Evolutionary conservation across 2,113 vertebrate species (phyloP).

Genomic region (Erythrocercus mccallii): DNA sequence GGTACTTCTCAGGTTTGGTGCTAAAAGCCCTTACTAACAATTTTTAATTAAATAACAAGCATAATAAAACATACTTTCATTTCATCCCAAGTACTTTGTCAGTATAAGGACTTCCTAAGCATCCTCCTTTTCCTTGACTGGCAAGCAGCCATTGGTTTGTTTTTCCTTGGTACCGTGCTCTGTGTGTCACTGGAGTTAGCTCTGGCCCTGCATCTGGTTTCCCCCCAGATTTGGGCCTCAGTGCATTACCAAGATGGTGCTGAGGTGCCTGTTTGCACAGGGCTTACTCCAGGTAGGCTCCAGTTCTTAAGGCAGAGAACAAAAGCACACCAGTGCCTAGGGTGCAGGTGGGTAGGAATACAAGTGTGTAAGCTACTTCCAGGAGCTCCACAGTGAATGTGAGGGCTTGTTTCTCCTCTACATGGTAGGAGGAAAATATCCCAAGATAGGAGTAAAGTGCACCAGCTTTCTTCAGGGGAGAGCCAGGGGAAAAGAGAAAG

Average conservation of each 20-base stretch:
- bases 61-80: neutral
- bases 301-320: neutral
- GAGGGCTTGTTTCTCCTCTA: neutral
- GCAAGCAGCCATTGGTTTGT: neutral
- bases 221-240: neutral
- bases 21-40: neutral
- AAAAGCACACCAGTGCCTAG: neutral
- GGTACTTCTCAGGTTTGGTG: conserved; percentile 70
- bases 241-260: neutral
- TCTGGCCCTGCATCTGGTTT: neutral
- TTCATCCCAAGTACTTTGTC: neutral
- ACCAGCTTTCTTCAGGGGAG: neutral
- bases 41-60: neutral
- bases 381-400: neutral
- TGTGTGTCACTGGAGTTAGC: neutral
- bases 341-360: neutral
- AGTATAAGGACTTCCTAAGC: neutral
- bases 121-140: neutral
- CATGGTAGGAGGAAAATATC: neutral
- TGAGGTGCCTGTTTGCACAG: neutral
- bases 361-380: neutral
- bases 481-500: neutral
- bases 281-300: neutral
- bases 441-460: neutral
- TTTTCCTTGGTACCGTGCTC: neutral